A percentile compares a stretch with the other conserved stretches of the same genome.
phyloP scores from a whole-genome alignment of 2,888 invertebrate genomes.

The Agrilus mali region DNA sequence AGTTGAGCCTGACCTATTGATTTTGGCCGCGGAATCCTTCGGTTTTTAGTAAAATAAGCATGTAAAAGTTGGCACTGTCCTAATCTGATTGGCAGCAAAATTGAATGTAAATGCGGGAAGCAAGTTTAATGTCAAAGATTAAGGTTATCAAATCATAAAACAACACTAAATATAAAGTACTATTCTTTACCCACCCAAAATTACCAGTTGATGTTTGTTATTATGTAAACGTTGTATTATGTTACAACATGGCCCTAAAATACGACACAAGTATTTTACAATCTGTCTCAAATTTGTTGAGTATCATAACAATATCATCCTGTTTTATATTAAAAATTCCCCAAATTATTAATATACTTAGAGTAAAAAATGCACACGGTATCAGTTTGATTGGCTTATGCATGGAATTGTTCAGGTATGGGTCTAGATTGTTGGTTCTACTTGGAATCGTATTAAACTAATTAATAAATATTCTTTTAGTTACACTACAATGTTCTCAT shows the following conservation, averaged over 20 bases:
- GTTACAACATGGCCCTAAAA: constrained; percentile 1
- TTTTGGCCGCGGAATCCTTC: too few species aligned
- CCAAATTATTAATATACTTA: constrained; percentile 57
- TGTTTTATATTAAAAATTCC: constrained; percentile 72
- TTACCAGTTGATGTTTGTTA: too few species aligned
- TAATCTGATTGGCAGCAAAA: too few species aligned
- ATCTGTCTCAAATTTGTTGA: constrained; percentile 42
- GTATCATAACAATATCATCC: constrained; percentile 62
- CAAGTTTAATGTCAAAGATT: too few species aligned
- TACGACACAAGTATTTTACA: constrained; percentile 12
- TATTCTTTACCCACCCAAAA: too few species aligned
- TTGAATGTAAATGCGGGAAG: too few species aligned
- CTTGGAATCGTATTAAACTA: not conserved
- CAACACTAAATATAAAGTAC: too few species aligned
- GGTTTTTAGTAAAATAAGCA: too few species aligned
- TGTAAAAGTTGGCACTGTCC: too few species aligned
- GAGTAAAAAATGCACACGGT: constrained; percentile 54
- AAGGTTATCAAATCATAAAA: too few species aligned
- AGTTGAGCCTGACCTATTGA: too few species aligned
- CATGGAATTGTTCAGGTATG: constrained; percentile 57
- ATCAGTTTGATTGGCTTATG: constrained; percentile 51
- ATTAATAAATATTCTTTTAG: constrained; percentile 37
- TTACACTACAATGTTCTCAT: constrained; percentile 67
- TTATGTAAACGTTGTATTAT: too few species aligned
- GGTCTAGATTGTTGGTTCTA: not conserved